These are phyloP conservation scores for Perodicticus potto DNA, from an alignment of 2,797 vertebrate genomes.

Conservation along the genomic window DNA sequence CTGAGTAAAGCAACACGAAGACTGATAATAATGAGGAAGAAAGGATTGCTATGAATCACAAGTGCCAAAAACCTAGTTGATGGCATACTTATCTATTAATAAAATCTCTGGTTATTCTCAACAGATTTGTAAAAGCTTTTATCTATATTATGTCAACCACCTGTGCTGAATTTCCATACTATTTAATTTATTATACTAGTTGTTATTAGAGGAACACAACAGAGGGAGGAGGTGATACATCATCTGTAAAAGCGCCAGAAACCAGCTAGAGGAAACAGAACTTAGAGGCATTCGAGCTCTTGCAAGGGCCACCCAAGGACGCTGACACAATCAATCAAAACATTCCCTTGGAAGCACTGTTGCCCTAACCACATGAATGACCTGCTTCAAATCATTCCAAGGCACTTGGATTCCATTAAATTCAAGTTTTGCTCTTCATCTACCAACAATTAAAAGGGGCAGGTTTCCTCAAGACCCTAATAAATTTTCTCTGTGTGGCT, in stretches of 20 bases:
- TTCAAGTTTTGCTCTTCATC: conserved; percentile 58
- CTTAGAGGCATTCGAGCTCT: conserved; percentile 46
- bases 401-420: conserved; percentile 59
- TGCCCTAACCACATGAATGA: conserved; percentile 74
- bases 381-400: conserved; percentile 51
- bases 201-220: conserved; percentile 42
- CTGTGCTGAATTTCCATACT: neutral
- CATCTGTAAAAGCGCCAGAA: conserved; percentile 70
- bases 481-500: conserved; percentile 58
- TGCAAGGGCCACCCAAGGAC: conserved; percentile 75
- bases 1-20: neutral
- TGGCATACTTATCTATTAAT: neutral
- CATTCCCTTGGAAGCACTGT: conserved; percentile 45
- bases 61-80: neutral
- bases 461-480: conserved; percentile 65
- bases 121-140: neutral
- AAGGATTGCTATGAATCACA: neutral
- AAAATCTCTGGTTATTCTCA: neutral
- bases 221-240: conserved; percentile 30
- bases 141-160: neutral
- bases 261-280: conserved; percentile 62
- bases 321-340: conserved; percentile 79
- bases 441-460: conserved; percentile 72
- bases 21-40: conserved; percentile 40
- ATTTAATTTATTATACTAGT: neutral